Evolutionary conservation across 2,888 invertebrate species (phyloP), one percentile per base, ranked within the genome.

Genomic region (Allophyes oxyacanthae): DNA sequence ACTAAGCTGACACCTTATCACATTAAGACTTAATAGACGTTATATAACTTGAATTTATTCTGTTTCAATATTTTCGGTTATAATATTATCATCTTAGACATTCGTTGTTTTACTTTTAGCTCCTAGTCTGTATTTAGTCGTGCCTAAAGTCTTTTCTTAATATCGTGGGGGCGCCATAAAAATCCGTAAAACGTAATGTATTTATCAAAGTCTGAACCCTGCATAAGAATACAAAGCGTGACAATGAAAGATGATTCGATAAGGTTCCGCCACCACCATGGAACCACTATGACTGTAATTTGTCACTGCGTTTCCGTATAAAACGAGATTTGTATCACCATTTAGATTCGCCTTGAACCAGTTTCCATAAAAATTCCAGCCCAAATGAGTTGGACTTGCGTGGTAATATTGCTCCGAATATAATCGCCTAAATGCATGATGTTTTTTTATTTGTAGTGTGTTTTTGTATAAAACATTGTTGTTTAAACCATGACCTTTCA

Each of bases 321-420:
- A 37, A 41, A 66, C 42, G 11, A 6, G 53, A 70, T 59, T 56
- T 50, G 15, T 65, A 64, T 73, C 61, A 64, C 30, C 53, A 48
- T 64, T 68, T 64, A 54, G 54, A 54, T 33, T 72, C 56, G 42
- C 75, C 68, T 75, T 68, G 74, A 72, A 59, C 63, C 38, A 60
- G 25, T 75, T 71, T 54, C 51, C 55, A 40, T 52, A 52, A 38
- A 32, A 63, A 51, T 44, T 51, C 28, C 11, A 28, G 14, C 37
- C 15, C 10, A 64, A 64, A 44, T 48, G 20, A 6, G 28, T 42
- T 62, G 11, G 33, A 25, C 5, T 58, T 45, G 58, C n/a, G 30
- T 50, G 32, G 42, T 48, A 59, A 64, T 50, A 14, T 48, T 30
- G 13, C 7, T 38, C 6, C 28, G 30, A 15, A n/a, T n/a, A n/a